Base-by-base conservation (phyloP, 1,140 invertebrate species). In the Meloidogyne floridensis region DNA sequence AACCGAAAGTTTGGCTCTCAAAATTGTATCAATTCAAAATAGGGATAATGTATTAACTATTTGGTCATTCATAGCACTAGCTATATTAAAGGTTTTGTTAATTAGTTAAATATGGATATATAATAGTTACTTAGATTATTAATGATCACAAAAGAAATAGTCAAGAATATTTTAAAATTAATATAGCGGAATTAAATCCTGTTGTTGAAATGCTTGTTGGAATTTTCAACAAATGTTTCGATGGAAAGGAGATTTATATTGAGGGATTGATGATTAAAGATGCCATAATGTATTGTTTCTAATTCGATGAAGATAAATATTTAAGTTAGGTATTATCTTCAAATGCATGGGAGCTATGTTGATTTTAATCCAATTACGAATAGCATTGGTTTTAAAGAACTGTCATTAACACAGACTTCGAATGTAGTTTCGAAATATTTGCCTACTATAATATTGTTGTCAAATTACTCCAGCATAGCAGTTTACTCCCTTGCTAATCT, bases 11-110 rank as follows among this genome's bases (percentile, higher is more conserved):
- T 86, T 89, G 20, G 89, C 85, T 18, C 84, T 89, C 81, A 13
- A 80, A 78, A 83, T 89, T 47, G 80, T 89, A 9, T 47, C 81
- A 13, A 59, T 73, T 18, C 90, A 90, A 47, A 86, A 90, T 51
- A 72, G 69, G 56, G 79, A 88, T 54, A 81, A 76, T 10, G 78
- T 88, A 20, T 77, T 90, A 9, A 85, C 81, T 11, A 78, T 90
- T 4, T 90, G 88, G 88, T 81, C 88, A 20, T 65, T 89, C 20
- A 84, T 84, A 8, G 78, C 74, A 10, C 20, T 79, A 32, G 83
- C 82, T 18, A 75, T 83, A 43, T 69, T 83, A 51, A 47, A 83
- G 75, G 75, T 7, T 32, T 20, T 10, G 56, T 75, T 32, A 43
- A n/a, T n/a, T n/a, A n/a, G n/a, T n/a, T n/a, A n/a, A n/a, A n/a